Evolutionary conservation across 2,797 vertebrate genomes (phyloP), one percentile per base, ranked within the genome.

Genomic region (Dendrocincla tyrannina): DNA sequence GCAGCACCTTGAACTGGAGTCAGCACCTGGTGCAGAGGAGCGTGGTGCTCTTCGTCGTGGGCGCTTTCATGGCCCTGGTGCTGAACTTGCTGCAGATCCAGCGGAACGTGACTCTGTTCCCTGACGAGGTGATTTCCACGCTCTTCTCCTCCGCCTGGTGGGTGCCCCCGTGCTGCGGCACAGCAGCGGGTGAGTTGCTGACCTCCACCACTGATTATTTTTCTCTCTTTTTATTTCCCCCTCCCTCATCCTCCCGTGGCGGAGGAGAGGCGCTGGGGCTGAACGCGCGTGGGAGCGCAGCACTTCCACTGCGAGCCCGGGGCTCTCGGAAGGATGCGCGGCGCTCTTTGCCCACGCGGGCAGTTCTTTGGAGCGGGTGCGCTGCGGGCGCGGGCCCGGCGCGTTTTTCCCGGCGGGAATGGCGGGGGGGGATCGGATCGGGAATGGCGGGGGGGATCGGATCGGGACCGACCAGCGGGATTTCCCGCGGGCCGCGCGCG

Each of bases 71-170:
- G 74, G 99, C 99, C 10, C 97, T 99, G 97, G 99, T 99, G 97
- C 98, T 99, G 93, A 99, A 99, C 98, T 94, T 99, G 96, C 98
- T 99, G 95, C 99, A 99, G 97, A 98, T 99, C 35, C 99, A 99
- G 89, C 98, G 99, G 41, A 98, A 99, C 10, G 99, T 99, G 88
- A 99, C 99, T 2, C 97, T 99, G 33, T 99, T 99, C 74, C 99
- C 99, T 0, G 99, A 99, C 32, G 99, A 99, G 95, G 99, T 99
- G 89, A 98, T 99, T 70, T 97, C 98, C 86, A 99, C 99, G 10
- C 97, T 99, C 95, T 99, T 99, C 86, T 99, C 99, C 25, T 99
- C 99, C 0, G 99, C 99, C 59, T 99, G 99, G 99, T 99, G 99
- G 99, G 99, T 99, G 87, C 99, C 99, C 1, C 99, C 99, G 11